These are phyloP conservation scores for Pollachius pollachius DNA, from an alignment of 2,113 vertebrate species.

Conservation along the genomic window DNA sequence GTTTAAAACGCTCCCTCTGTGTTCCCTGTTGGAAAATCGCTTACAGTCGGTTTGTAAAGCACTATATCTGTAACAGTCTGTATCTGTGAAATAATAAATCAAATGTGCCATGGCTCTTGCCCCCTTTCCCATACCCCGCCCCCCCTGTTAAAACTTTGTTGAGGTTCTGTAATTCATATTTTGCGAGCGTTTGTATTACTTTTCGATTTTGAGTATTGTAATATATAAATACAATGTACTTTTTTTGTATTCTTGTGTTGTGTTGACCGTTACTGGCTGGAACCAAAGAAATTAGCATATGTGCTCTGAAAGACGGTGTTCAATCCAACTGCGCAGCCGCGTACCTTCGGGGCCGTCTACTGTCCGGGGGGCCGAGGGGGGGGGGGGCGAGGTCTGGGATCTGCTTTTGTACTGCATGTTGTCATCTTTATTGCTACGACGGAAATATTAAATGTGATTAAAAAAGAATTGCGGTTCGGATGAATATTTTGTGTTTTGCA, in stretches of 20 bases:
- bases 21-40: neutral
- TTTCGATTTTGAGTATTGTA: constrained; percentile 49
- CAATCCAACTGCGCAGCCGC: too few relatives aligned
- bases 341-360: too few relatives aligned
- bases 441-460: constrained; percentile 64
- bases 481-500: too few relatives aligned
- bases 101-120: constrained; percentile 38
- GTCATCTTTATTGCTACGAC: constrained; percentile 40
- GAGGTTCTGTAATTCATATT: constrained; percentile 28
- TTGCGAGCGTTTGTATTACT: constrained; percentile 33
- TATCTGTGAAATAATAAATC: constrained; percentile 18
- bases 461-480: constrained; percentile 69
- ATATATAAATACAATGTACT: constrained; percentile 52
- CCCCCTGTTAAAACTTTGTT: neutral
- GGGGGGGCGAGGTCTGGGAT: constrained; percentile 53
- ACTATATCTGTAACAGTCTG: constrained; percentile 33
- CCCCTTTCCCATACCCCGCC: constrained; percentile 27
- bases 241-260: constrained; percentile 34
- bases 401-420: constrained; percentile 76
- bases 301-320: too few relatives aligned
- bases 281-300: too few relatives aligned
- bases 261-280: too few relatives aligned
- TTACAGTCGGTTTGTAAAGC: constrained; percentile 30
- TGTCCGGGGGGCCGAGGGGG: constrained; percentile 52
- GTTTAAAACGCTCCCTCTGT: neutral